Evolutionary conservation across 2,888 invertebrate genomes (phyloP).

Genomic region (Drosophila subsilvestris): DNA sequence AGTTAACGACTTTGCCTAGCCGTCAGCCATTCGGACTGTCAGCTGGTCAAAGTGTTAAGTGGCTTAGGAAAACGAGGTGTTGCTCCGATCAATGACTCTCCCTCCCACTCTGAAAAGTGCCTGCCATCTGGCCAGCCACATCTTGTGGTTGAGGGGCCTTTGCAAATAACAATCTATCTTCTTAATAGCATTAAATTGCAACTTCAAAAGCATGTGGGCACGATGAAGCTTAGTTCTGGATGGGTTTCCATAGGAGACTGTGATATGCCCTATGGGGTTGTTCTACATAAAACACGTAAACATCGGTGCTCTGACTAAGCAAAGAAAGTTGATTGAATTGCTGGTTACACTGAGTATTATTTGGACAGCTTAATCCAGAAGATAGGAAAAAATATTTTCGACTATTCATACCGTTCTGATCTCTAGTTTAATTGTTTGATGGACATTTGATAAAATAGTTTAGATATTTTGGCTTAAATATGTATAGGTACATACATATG

Average conservation of each 20-base stretch:
- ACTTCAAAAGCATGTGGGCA: slow-evolving; percentile 45
- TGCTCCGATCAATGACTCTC: slow-evolving; percentile 18
- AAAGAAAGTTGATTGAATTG: slow-evolving; percentile 38
- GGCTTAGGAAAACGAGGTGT: slow-evolving; percentile 36
- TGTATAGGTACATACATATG: too few relatives aligned
- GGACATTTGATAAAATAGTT: too few relatives aligned
- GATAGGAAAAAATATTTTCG: too few relatives aligned
- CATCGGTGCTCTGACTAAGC: slow-evolving; percentile 22
- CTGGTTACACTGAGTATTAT: not conserved
- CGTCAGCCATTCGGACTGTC: slow-evolving; percentile 63
- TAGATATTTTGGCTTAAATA: too few relatives aligned
- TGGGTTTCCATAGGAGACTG: slow-evolving; percentile 17
- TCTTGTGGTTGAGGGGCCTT: slow-evolving; percentile 17
- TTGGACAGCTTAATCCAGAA: not conserved
- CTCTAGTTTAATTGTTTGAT: too few relatives aligned
- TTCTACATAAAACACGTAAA: slow-evolving; percentile 35
- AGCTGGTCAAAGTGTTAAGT: slow-evolving; percentile 73
- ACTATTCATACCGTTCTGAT: too few relatives aligned
- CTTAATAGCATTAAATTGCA: slow-evolving; percentile 46
- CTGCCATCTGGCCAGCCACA: slow-evolving; percentile 34
- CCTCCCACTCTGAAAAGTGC: slow-evolving; percentile 48
- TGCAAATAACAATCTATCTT: slow-evolving; percentile 55
- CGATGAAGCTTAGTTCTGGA: slow-evolving; percentile 26
- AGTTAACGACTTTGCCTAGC: slow-evolving; percentile 65
- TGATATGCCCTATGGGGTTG: slow-evolving; percentile 40